Percentiles rank a stretch among this genome's conserved stretches.
phyloP scores from a whole-genome alignment of 2,797 vertebrate genomes.

The Enteromius radiatus region DNA sequence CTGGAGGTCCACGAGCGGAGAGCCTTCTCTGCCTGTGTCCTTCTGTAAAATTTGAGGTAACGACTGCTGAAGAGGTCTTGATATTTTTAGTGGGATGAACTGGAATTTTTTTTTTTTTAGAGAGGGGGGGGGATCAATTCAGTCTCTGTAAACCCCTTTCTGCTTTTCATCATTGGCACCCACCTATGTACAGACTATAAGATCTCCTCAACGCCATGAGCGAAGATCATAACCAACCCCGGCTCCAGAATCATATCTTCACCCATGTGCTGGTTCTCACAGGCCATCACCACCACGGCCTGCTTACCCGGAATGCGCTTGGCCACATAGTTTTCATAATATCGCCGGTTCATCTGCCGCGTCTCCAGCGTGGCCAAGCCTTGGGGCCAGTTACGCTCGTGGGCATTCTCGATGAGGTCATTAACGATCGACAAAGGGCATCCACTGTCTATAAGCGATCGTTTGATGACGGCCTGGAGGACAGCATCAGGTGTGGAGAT shows the following conservation, averaged over 20 bases:
- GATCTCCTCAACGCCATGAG: constrained; percentile 95
- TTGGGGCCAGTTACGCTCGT: constrained; percentile 97
- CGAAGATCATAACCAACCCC: constrained; percentile 97
- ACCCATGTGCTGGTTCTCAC: constrained; percentile 98
- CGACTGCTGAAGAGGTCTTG: constrained; percentile 30
- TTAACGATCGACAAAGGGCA: constrained; percentile 96
- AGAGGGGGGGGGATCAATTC: constrained; percentile 42
- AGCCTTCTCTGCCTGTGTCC: constrained; percentile 14
- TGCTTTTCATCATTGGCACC: constrained; percentile 56
- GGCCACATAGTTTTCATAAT: constrained; percentile 99
- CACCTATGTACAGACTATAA: constrained; percentile 71
- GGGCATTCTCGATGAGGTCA: constrained; percentile 96
- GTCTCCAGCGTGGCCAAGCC: constrained; percentile 97
- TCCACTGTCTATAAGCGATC: constrained; percentile 96
- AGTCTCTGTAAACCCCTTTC: constrained; percentile 52
- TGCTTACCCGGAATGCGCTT: constrained; percentile 98
- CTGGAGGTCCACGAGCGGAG: constrained; percentile 18
- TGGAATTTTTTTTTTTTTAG: constrained; percentile 46
- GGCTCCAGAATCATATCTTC: constrained; percentile 99
- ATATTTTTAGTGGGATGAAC: constrained; percentile 28
- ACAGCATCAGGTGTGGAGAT: constrained; percentile 97
- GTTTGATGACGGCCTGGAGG: constrained; percentile 96
- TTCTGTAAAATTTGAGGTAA: constrained; percentile 57
- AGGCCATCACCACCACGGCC: constrained; percentile 98
- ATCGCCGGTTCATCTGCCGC: constrained; percentile 96